Base-by-base conservation (phyloP, 1,140 invertebrate species). In the Hyphantria cunea region DNA sequence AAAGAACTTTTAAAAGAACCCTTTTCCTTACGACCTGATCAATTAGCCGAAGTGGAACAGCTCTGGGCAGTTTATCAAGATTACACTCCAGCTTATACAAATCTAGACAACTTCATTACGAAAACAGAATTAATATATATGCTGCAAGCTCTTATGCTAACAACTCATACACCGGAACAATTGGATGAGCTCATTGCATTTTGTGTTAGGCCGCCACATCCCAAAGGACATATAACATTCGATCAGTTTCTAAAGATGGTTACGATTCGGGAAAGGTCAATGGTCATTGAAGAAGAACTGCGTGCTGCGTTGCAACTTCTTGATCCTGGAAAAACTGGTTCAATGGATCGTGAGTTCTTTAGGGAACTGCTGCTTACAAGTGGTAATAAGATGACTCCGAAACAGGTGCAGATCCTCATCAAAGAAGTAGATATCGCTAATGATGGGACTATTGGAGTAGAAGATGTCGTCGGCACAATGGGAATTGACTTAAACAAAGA, bases 231-330 rank as follows among this genome's bases (percentile, higher is more conserved):
- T 69, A 87, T 90, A 9, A 78, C 34, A 37, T 90, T 68, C 64
- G 80, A 88, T 6, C 86, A 90, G 59, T 90, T 90, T 78, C 49
- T 87, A 3, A 84, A 82, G 68, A 89, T 90, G 68, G 86, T 89
- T 5, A 88, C 76, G 6, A 68, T 90, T 52, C 68, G 88, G 12
- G 82, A 89, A 69, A 76, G 87, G 55, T 78, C 84, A 53, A 80
- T 85, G 64, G 60, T 66, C 6, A 44, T 82, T n/a, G 86, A 89
- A 76, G 88, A 90, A 11, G 85, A 90, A 71, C 58, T 90, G 31
- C 76, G 86, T 17, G 58, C 71, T 15, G 78, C 86, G 32, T 72
- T 90, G 53, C 77, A 84, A 72, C 73, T 86, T 14, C 65, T 82
- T n/a, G 88, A 90, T 68, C 76, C 80, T 5, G 81, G 52, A 0